Evolutionary conservation across 2,888 invertebrate species (phyloP).

Genomic region (Drosophila infuscata): DNA sequence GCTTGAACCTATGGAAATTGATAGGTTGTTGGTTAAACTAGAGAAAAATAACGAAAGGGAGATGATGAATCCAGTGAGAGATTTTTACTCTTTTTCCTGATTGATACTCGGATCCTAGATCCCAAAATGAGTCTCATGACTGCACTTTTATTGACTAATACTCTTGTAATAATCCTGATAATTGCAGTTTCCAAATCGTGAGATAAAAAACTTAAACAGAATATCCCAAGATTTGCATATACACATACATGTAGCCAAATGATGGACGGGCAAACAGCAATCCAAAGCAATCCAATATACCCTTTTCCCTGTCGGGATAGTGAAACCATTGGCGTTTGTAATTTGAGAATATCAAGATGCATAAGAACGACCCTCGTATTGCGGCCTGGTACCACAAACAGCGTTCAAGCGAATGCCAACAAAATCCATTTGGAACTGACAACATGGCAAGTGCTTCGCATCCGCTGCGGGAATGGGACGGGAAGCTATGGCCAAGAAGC

Average conservation of each 20-base stretch:
- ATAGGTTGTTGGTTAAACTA: background rate
- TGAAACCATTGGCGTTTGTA: background rate
- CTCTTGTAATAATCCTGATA: too few relatives aligned
- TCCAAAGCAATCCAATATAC: background rate
- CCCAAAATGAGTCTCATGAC: background rate
- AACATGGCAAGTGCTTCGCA: conserved; percentile 51
- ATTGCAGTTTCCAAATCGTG: background rate
- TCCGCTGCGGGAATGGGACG: conserved; percentile 17
- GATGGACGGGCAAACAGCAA: background rate
- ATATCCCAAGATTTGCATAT: background rate
- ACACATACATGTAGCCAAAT: background rate
- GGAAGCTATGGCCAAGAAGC: conserved; percentile 25
- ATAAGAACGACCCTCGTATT: conserved; percentile 25
- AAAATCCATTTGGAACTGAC: conserved; percentile 49
- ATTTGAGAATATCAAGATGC: background rate
- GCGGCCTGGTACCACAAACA: conserved; percentile 30
- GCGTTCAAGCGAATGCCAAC: conserved; percentile 32
- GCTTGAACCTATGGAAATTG: background rate
- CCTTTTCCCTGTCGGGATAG: background rate
- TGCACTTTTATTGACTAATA: too few relatives aligned
- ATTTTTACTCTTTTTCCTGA: background rate
- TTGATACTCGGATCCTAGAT: background rate
- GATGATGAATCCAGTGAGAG: background rate
- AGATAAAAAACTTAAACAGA: background rate
- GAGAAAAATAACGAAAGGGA: too few relatives aligned